A percentile compares a stretch with the other conserved stretches of the same genome.
Conservation (phyloP, 1,140 invertebrate species). For the Drosophila suzukii region DNA sequence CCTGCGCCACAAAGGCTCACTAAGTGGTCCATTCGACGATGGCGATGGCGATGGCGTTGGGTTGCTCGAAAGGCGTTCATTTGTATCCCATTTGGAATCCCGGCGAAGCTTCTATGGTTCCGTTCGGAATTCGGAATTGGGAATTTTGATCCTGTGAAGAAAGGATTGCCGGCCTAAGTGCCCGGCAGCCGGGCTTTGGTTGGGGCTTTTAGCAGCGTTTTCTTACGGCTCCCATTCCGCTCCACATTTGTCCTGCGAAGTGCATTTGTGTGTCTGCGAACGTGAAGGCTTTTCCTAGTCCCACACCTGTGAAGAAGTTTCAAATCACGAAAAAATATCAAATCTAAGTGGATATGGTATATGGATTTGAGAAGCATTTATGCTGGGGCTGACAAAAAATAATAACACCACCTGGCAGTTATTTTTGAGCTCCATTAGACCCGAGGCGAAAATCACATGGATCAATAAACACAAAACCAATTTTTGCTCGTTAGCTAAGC, state of each 20-base stretch:
- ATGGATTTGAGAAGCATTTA: neutral
- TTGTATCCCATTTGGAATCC: slow-evolving; percentile 58
- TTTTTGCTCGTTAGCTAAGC: neutral
- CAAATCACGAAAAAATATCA: slow-evolving; percentile 7
- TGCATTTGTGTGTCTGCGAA: slow-evolving; percentile 42
- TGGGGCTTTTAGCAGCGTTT: slow-evolving; percentile 33
- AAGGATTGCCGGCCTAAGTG: slow-evolving; percentile 52
- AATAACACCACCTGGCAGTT: neutral
- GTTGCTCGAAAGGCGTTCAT: slow-evolving; percentile 43
- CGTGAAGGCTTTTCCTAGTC: slow-evolving; percentile 1
- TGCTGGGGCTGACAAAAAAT: neutral
- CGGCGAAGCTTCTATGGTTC: slow-evolving; percentile 13
- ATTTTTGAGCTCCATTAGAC: neutral
- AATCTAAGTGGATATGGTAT: slow-evolving; percentile 11
- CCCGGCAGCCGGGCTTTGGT: slow-evolving; percentile 14
- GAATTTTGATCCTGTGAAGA: slow-evolving; percentile 45
- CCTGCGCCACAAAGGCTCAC: slow-evolving; percentile 52
- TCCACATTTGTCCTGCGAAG: slow-evolving; percentile 16
- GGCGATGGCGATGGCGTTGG: slow-evolving; percentile 37
- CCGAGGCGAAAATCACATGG: too few relatives aligned
- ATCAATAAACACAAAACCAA: neutral
- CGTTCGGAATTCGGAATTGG: slow-evolving; percentile 28
- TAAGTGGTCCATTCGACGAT: slow-evolving; percentile 69
- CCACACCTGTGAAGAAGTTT: slow-evolving; percentile 18
- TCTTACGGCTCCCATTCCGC: slow-evolving; percentile 12